These are phyloP conservation scores for Nemopilema nomurai DNA, from an alignment of 30 jellyfish, hydroid and myxozoan genomes.

Conservation along the genomic window DNA sequence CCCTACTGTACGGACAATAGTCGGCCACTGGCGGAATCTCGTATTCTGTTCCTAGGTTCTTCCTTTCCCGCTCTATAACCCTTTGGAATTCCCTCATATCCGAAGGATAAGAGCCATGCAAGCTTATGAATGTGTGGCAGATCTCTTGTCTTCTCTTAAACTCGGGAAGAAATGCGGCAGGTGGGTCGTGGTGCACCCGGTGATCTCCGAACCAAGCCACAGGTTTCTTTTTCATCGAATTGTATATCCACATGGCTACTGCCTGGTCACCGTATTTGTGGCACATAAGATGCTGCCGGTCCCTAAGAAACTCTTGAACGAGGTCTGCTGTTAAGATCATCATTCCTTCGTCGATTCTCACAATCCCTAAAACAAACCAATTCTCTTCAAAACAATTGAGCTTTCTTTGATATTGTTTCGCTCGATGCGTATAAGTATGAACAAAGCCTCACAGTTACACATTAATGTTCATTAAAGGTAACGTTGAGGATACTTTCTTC, in stretches of 20 bases:
- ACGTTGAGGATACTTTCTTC: no score
- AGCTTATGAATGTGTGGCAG: constrained; percentile 79
- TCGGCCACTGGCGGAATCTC: constrained; percentile 69
- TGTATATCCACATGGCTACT: constrained; percentile 87
- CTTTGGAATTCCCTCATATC: constrained; percentile 64
- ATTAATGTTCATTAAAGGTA: no score
- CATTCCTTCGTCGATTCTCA: constrained; percentile 83
- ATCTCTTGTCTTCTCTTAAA: constrained; percentile 60
- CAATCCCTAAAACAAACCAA: constrained; percentile 64
- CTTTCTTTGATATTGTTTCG: no score
- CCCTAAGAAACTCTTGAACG: constrained; percentile 53
- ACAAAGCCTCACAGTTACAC: no score
- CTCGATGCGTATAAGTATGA: no score
- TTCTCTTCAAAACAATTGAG: no score
- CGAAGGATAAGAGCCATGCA: constrained; percentile 79
- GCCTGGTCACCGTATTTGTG: constrained; percentile 89
- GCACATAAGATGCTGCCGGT: constrained; percentile 52
- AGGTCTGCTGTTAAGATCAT: constrained; percentile 78
- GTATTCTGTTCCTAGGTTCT: constrained; percentile 39
- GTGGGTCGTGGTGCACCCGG: constrained; percentile 84
- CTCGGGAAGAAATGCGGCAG: constrained; percentile 63
- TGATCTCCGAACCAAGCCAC: constrained; percentile 83
- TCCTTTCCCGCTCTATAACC: constrained; percentile 46
- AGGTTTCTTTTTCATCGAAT: constrained; percentile 64
- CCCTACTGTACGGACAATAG: constrained; percentile 68